A percentile compares a stretch with the other conserved stretches of the same genome.
These are phyloP conservation scores for Lepidocyrtinus sp. DNA, from an alignment of 2,888 invertebrate species.

Conservation along the genomic window DNA sequence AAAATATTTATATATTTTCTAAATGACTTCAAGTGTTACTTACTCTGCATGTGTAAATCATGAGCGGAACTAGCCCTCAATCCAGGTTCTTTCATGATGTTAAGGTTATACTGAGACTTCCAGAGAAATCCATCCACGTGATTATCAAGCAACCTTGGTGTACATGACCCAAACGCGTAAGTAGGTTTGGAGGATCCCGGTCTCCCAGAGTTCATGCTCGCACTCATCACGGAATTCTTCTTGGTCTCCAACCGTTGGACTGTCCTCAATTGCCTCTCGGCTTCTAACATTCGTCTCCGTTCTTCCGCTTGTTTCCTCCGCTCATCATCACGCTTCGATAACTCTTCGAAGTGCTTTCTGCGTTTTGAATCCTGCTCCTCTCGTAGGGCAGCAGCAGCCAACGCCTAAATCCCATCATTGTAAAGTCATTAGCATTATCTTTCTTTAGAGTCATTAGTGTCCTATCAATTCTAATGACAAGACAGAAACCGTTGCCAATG, in stretches of 20 bases:
- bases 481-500: no score
- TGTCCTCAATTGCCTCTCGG: constrained; percentile 64
- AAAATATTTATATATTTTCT: no score
- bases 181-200: constrained; percentile 48
- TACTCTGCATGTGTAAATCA: constrained; percentile 64
- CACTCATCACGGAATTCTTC: constrained; percentile 34
- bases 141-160: constrained; percentile 69
- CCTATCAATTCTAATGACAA: no score
- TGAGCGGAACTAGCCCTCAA: constrained; percentile 64
- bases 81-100: constrained; percentile 59
- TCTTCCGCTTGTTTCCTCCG: constrained; percentile 67
- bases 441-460: no score
- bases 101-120: constrained; percentile 69
- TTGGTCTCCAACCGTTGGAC: constrained; percentile 67
- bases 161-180: constrained; percentile 69
- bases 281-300: constrained; percentile 65
- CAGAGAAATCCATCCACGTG: constrained; percentile 68
- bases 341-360: constrained; percentile 67
- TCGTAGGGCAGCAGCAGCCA: constrained; percentile 64
- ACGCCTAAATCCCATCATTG: no score
- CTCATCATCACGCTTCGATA: constrained; percentile 66
- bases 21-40: no score
- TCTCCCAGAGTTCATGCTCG: constrained; percentile 29
- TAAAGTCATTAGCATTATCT: constrained; percentile 33
- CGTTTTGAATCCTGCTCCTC: constrained; percentile 69